A percentile compares a stretch with the other conserved stretches of the same genome.
These are phyloP conservation scores for Rhyacichthys aspro DNA, from an alignment of 2,797 vertebrate species.

Conservation along the genomic window DNA sequence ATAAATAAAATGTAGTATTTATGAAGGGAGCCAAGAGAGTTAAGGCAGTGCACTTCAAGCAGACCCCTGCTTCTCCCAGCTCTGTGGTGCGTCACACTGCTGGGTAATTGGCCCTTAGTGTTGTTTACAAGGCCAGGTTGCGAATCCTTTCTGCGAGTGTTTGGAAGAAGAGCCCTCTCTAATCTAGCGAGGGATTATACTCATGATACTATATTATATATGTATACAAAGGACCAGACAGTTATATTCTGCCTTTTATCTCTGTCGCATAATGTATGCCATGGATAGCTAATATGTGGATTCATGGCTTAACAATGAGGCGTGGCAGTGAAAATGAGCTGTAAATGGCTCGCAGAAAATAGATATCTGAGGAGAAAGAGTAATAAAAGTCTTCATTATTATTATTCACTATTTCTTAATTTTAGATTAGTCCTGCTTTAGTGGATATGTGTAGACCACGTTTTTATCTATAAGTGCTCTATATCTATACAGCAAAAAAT, in stretches of 20 bases:
- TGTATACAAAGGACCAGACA: neutral
- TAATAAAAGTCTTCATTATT: too few species aligned
- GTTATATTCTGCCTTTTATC: slow-evolving; percentile 4
- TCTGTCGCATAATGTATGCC: neutral
- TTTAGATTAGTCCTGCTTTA: too few species aligned
- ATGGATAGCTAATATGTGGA: neutral
- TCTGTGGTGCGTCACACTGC: slow-evolving; percentile 6
- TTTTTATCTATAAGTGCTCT: neutral
- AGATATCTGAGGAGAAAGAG: too few species aligned
- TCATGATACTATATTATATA: neutral
- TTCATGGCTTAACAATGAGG: neutral
- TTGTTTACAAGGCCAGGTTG: slow-evolving; percentile 47
- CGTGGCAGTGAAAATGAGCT: neutral
- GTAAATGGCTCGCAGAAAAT: too few species aligned
- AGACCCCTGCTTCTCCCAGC: slow-evolving; percentile 32
- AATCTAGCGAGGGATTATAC: slow-evolving; percentile 12
- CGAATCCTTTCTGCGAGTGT: neutral
- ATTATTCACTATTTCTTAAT: too few species aligned
- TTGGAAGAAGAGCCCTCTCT: slow-evolving; percentile 1
- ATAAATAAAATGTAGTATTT: slow-evolving; percentile 43
- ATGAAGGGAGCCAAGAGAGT: slow-evolving; percentile 22
- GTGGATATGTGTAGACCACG: too few species aligned
- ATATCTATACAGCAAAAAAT: neutral
- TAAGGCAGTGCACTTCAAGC: slow-evolving; percentile 13
- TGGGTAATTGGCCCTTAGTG: slow-evolving; percentile 58